A percentile compares a stretch with the other conserved stretches of the same genome.
Evolutionary conservation across 1,140 invertebrate species (phyloP).

Genomic region (Brachionus angularis): DNA sequence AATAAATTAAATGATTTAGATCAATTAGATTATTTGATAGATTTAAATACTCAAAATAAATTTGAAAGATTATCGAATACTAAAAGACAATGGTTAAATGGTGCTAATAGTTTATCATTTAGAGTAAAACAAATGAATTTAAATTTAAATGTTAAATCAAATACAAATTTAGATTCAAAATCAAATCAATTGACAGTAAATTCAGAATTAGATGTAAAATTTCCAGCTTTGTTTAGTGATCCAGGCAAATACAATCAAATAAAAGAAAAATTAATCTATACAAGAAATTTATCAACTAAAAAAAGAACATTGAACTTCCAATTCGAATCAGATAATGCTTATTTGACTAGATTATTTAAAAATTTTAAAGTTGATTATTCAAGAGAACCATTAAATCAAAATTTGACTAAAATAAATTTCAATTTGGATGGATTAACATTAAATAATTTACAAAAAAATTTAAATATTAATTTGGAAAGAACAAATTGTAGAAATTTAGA

Average conservation of each 20-base stretch:
- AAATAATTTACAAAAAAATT: neutral
- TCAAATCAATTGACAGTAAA: neutral
- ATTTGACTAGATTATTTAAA: neutral
- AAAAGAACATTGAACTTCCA: neutral
- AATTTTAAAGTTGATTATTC: neutral
- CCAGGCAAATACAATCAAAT: neutral
- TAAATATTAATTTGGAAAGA: neutral
- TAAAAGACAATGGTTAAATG: neutral
- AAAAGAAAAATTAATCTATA: neutral
- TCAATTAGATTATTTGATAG: neutral
- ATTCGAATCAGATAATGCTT: conserved; percentile 11
- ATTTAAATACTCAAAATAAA: neutral
- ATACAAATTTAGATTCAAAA: neutral
- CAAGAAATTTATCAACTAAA: neutral
- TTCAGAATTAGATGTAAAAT: neutral
- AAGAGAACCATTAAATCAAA: neutral
- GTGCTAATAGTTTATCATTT: neutral
- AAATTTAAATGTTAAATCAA: neutral
- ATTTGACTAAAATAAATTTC: neutral
- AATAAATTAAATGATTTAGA: neutral
- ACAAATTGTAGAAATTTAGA: neutral
- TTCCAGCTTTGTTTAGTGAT: conserved; percentile 3
- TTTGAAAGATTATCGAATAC: neutral
- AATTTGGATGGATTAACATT: neutral
- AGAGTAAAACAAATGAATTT: neutral